A percentile compares a stretch with the other conserved stretches of the same genome.
phyloP scores from a whole-genome alignment of 2,797 vertebrate genomes.

The Chaetodon trifasciatus region DNA sequence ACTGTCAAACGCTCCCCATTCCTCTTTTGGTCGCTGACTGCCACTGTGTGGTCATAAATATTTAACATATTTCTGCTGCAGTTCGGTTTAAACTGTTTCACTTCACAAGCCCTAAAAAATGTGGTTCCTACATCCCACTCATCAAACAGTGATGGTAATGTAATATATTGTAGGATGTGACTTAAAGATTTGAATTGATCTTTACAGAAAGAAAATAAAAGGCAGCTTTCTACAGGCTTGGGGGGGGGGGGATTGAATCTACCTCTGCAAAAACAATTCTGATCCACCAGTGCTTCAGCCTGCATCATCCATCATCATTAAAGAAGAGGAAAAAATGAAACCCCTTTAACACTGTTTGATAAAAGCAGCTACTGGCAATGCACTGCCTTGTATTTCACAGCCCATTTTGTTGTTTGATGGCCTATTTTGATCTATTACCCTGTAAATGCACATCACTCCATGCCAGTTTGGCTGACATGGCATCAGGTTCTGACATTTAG shows the following conservation, averaged over 20 bases:
- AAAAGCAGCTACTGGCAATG: conserved; percentile 16
- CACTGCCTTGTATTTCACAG: neutral
- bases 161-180: neutral
- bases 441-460: neutral
- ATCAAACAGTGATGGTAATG: conserved; percentile 18
- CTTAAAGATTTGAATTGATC: neutral
- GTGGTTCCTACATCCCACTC: conserved; percentile 10
- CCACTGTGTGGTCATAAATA: conserved; percentile 78
- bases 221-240: neutral
- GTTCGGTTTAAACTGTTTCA: conserved; percentile 18
- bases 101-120: neutral
- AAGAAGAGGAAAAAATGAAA: conserved; percentile 2
- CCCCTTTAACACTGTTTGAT: conserved; percentile 4
- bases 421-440: conserved; percentile 17
- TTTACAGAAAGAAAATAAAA: conserved; percentile 26
- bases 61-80: conserved; percentile 64
- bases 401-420: conserved; percentile 30
- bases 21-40: conserved; percentile 70
- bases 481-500: conserved; percentile 44
- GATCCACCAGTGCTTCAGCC: conserved; percentile 2
- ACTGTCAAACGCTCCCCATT: conserved; percentile 19
- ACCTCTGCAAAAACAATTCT: conserved; percentile 23
- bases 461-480: conserved; percentile 20
- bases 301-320: conserved; percentile 63
- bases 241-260: conserved; percentile 23